A percentile compares a stretch with the other conserved stretches of the same genome.
Conservation (phyloP, 2,113 vertebrate species). For the Lasiurus cinereus region DNA sequence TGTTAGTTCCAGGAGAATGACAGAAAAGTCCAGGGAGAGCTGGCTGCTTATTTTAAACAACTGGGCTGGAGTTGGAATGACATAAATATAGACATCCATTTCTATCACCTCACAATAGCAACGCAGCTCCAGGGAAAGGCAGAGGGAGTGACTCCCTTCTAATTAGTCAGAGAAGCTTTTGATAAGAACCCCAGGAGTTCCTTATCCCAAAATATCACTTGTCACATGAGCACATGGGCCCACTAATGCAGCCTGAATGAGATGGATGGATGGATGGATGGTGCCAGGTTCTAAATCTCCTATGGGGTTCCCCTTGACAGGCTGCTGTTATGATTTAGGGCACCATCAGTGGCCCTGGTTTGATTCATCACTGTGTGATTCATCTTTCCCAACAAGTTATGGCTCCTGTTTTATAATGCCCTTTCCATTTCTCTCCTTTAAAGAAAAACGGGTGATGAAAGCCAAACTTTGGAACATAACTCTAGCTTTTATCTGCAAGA, state of each 20-base stretch:
- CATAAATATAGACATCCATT: not conserved
- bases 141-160: not conserved
- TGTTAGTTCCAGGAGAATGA: slow-evolving; percentile 36
- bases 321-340: slow-evolving; percentile 86
- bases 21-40: not conserved
- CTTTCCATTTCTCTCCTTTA: slow-evolving; percentile 68
- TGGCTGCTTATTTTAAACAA: slow-evolving; percentile 51
- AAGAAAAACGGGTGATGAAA: slow-evolving; percentile 11
- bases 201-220: slow-evolving; percentile 61
- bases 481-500: not conserved
- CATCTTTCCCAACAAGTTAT: slow-evolving; percentile 84
- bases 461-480: not conserved
- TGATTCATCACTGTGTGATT: slow-evolving; percentile 85
- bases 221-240: slow-evolving; percentile 3
- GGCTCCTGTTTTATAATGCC: slow-evolving; percentile 79
- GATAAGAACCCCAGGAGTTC: slow-evolving; percentile 60
- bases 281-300: slow-evolving; percentile 85
- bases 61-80: not conserved
- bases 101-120: not conserved
- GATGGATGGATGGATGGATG: slow-evolving; percentile 80
- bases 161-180: slow-evolving; percentile 64
- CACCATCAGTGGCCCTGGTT: slow-evolving; percentile 81
- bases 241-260: slow-evolving; percentile 1
- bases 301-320: slow-evolving; percentile 80
- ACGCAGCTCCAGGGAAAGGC: not conserved